Base-by-base conservation (phyloP, 2,113 vertebrate species). In the Onychorhynchus coronatus region DNA sequence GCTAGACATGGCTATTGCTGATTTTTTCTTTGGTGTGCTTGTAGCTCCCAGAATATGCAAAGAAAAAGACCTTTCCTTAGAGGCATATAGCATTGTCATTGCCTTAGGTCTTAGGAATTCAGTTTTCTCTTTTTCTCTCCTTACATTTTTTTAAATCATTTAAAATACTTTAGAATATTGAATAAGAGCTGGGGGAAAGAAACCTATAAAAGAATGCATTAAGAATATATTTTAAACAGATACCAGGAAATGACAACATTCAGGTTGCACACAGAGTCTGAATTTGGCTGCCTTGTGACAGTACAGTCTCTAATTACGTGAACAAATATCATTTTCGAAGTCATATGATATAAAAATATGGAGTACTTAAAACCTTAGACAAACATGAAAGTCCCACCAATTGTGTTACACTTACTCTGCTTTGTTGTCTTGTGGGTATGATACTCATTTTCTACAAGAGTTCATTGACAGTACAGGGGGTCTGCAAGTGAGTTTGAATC, bases 291-390 rank as follows among this genome's bases (percentile, higher is more conserved):
- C 6, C 55, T 85, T 94, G 55, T 77, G 74, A 77, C 30, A 56
- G 21, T 74, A 27, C 25, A 59, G 85, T 76, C 85, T 95, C 85
- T 71, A 88, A 96, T 94, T 93, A 88, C 28, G 35, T 70, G 46
- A 92, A 66, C 19, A 95, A 95, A 93, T 80, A 89, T 1, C 0
- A 87, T 80, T 95, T 88, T 78, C 1, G 0, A 83, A 92, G 70
- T 91, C 35, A 94, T 37, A 44, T 20, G 71, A 59, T 76, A 72
- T 33, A 85, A 92, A 93, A 96, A 88, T 77, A 80, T 9, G 8
- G 19, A 76, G 63, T 71, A 67, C 70, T 90, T 77, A 80, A 93
- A 96, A 81, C 50, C 65, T 88, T 71, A 80, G 16, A 71, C 39
- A 95, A 91, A 88, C 71, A 93, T 33, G 37, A 4, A 80, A 63